A percentile compares a stretch with the other conserved stretches of the same genome.
Evolutionary conservation across 2,888 invertebrate genomes (phyloP).

Genomic region (Eremobia ochroleuca): DNA sequence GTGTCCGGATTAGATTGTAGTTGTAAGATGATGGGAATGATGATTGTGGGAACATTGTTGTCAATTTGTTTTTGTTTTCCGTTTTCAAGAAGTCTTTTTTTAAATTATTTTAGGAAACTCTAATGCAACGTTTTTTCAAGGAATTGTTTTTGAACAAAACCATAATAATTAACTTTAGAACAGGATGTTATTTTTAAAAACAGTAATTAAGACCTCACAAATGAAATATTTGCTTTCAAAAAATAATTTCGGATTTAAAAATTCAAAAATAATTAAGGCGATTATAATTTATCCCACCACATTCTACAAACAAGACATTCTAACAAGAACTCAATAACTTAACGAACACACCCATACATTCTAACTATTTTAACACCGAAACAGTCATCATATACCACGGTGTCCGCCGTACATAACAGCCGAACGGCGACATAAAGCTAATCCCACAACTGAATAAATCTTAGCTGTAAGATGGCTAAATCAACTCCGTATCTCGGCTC

Average conservation of each 20-base stretch:
- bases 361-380: conserved; percentile 67
- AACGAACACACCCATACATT: conserved; percentile 56
- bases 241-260: background rate
- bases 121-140: background rate
- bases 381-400: conserved; percentile 67
- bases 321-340: conserved; percentile 47
- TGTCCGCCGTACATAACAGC: conserved; percentile 71
- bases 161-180: background rate
- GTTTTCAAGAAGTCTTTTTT: background rate
- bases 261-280: background rate
- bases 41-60: conserved; percentile 41
- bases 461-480: conserved; percentile 83
- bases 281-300: background rate
- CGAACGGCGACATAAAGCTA: conserved; percentile 83
- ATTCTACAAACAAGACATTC: conserved; percentile 36
- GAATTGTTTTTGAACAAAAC: background rate
- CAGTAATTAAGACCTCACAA: background rate
- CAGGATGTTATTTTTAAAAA: background rate
- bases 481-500: conserved; percentile 84
- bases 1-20: conserved; percentile 61
- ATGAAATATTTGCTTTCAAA: too few species aligned
- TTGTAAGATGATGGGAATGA: conserved; percentile 54
- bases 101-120: background rate
- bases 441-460: conserved; percentile 82
- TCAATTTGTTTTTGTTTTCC: background rate